Evolutionary conservation across 1,140 invertebrate species (phyloP).

Genomic region (Trachelipus rathkii): DNA sequence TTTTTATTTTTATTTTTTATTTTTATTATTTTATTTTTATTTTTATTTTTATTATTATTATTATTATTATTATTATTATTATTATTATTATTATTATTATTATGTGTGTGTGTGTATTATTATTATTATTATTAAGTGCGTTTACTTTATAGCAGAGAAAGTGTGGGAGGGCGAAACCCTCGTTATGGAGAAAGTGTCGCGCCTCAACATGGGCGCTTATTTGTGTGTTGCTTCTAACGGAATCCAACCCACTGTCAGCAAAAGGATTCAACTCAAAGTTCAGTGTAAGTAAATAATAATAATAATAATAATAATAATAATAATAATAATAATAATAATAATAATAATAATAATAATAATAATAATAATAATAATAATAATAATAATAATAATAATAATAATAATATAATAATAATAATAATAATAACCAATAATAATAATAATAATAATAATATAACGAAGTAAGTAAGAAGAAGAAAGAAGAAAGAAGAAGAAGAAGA

Average conservation of each 20-base stretch:
- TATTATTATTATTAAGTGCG: not conserved
- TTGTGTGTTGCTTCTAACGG: conserved; percentile 73
- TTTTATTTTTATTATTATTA: not conserved
- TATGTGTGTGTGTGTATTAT: not conserved
- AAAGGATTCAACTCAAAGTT: conserved; percentile 67
- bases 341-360: too few relatives aligned
- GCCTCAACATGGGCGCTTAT: conserved; percentile 63
- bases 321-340: not conserved
- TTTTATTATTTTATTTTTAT: not conserved
- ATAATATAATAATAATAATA: too few relatives aligned
- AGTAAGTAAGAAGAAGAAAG: not conserved
- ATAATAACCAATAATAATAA: not conserved
- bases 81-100: not conserved
- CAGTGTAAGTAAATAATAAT: conserved; percentile 66
- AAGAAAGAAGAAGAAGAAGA: not conserved
- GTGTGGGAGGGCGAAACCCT: conserved; percentile 53
- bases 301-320: not conserved
- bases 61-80: not conserved
- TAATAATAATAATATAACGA: not conserved
- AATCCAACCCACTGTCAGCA: conserved; percentile 72
- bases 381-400: too few relatives aligned
- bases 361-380: too few relatives aligned
- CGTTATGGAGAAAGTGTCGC: conserved; percentile 57
- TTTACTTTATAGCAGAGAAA: not conserved
- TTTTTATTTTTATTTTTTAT: too few relatives aligned